These are phyloP conservation scores for Stegana nigrithorax DNA, from an alignment of 2,888 invertebrate species.

Conservation along the genomic window DNA sequence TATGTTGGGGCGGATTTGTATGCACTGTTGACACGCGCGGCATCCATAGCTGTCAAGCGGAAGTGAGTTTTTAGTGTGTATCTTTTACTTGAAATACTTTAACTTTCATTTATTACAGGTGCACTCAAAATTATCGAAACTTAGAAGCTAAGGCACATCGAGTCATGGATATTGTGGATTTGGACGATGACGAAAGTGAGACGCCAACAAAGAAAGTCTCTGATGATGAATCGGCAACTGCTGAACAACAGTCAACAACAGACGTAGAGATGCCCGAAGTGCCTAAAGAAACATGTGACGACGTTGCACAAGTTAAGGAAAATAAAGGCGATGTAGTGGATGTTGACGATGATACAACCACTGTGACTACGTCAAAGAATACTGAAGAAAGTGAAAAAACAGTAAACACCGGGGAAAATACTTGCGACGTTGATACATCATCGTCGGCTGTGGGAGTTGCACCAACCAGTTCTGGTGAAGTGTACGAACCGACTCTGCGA, in stretches of 20 bases:
- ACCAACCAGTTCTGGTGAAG: constrained; percentile 37
- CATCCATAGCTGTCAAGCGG: constrained; percentile 86
- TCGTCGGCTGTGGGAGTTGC: constrained; percentile 10
- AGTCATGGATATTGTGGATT: constrained; percentile 65
- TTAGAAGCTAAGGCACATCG: constrained; percentile 55
- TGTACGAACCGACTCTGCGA: constrained; percentile 66
- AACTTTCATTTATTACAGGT: constrained; percentile 37
- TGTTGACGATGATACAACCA: background rate
- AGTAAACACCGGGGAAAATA: constrained; percentile 9
- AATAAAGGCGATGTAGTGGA: background rate
- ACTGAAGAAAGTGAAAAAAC: constrained; percentile 18
- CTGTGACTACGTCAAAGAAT: background rate
- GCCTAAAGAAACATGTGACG: constrained; percentile 29
- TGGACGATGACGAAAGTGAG: constrained; percentile 63
- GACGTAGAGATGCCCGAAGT: constrained; percentile 26
- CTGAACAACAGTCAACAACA: constrained; percentile 45
- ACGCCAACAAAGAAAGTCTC: constrained; percentile 16
- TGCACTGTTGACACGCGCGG: constrained; percentile 87
- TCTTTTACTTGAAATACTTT: background rate
- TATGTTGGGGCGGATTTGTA: constrained; percentile 96
- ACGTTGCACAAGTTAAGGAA: background rate
- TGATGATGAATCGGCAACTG: constrained; percentile 18
- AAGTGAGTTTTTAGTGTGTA: constrained; percentile 38
- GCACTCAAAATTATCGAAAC: constrained; percentile 60
- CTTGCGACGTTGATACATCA: background rate